Percentiles rank a stretch among this genome's conserved stretches.
Evolutionary conservation across 1,140 invertebrate species (phyloP).

Genomic region (Semibalanus balanoides): DNA sequence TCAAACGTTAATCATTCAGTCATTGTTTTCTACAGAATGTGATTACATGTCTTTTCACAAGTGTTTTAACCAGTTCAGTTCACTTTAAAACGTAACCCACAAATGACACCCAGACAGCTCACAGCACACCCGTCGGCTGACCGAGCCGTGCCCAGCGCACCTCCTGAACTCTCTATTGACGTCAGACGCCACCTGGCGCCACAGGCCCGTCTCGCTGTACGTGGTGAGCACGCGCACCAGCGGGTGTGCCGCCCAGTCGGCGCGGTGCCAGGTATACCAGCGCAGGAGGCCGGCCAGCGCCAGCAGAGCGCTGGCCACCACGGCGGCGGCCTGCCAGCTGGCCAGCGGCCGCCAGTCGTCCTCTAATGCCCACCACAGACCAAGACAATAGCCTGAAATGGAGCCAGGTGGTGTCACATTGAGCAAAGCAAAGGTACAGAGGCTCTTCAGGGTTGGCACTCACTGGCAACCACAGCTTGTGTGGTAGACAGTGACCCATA

Average conservation of each 20-base stretch:
- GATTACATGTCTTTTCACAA: too few relatives aligned
- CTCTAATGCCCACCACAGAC: slow-evolving; percentile 11
- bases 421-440: too few relatives aligned
- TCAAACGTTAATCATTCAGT: too few relatives aligned
- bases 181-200: slow-evolving; percentile 49
- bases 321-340: slow-evolving; percentile 3
- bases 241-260: slow-evolving; percentile 57
- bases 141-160: slow-evolving; percentile 36
- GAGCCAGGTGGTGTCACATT: neutral
- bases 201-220: slow-evolving; percentile 45
- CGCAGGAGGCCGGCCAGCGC: slow-evolving; percentile 19
- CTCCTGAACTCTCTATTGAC: slow-evolving; percentile 64
- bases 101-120: too few relatives aligned
- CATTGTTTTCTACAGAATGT: too few relatives aligned
- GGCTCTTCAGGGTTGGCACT: too few relatives aligned
- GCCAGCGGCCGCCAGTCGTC: neutral
- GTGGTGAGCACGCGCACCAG: slow-evolving; percentile 46
- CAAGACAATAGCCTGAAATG: slow-evolving; percentile 16
- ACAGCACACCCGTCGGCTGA: too few relatives aligned
- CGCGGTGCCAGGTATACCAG: slow-evolving; percentile 43
- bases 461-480: too few relatives aligned
- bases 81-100: too few relatives aligned
- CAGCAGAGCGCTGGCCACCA: slow-evolving; percentile 9
- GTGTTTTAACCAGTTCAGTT: too few relatives aligned
- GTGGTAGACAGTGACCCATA: too few relatives aligned